Evolutionary conservation across 2,113 vertebrate genomes (phyloP).

Genomic region (Phylloscopus whistleri): DNA sequence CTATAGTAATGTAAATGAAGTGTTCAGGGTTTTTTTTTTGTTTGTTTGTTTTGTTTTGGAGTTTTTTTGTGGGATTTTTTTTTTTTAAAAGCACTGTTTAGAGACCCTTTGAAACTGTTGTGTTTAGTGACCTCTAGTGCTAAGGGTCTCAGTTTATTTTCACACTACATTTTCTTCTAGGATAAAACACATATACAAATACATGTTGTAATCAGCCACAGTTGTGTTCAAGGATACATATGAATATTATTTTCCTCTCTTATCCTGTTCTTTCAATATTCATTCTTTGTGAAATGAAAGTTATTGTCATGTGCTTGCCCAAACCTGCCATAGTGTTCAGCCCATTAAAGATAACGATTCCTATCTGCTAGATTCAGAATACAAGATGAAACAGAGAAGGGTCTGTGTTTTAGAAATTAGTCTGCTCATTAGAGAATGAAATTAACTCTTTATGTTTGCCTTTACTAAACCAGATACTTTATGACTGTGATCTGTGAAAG

Average conservation of each 20-base stretch:
- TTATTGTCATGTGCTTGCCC: background rate
- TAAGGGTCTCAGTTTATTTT: background rate
- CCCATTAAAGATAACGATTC: background rate
- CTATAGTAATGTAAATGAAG: background rate
- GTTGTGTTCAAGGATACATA: background rate
- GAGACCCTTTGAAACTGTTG: background rate
- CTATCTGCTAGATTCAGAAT: background rate
- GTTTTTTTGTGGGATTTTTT: no score
- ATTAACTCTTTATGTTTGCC: background rate
- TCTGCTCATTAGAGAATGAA: background rate
- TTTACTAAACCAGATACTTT: background rate
- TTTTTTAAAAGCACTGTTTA: background rate
- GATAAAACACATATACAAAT: background rate
- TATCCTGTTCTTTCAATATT: background rate
- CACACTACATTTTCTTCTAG: background rate
- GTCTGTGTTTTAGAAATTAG: background rate
- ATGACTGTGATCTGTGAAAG: background rate
- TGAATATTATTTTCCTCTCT: background rate
- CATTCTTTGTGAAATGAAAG: background rate
- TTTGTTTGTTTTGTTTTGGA: no score
- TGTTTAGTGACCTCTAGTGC: slow-evolving; percentile 29
- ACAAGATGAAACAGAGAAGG: background rate
- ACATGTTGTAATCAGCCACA: background rate
- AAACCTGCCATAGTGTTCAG: background rate
- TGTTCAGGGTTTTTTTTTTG: background rate